A percentile compares a stretch with the other conserved stretches of the same genome.
These are phyloP conservation scores for Reticulitermes lucifugus DNA, from an alignment of 2,888 invertebrate species.

Conservation along the genomic window DNA sequence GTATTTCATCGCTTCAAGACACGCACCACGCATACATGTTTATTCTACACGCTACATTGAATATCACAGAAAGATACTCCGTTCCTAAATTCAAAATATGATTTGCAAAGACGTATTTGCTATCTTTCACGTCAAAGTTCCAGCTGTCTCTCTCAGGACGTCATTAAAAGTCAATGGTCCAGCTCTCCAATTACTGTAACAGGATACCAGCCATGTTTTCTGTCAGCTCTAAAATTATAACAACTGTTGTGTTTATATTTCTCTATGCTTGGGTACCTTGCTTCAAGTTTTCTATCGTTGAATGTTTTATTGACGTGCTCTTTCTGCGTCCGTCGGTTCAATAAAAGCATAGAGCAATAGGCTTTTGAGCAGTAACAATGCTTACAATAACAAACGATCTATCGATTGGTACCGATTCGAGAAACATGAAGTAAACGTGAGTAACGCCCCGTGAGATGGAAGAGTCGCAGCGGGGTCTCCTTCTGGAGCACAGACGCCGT, in stretches of 20 bases:
- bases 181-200: slow-evolving; percentile 16
- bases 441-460: slow-evolving; percentile 36
- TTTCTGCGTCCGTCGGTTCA: not conserved
- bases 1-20: too few relatives aligned
- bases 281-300: not conserved
- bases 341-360: not conserved
- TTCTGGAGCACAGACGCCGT: not conserved
- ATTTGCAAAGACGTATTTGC: not conserved
- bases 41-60: too few relatives aligned
- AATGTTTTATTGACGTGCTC: slow-evolving; percentile 31
- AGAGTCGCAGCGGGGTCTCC: slow-evolving; percentile 4
- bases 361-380: slow-evolving; percentile 14
- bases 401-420: slow-evolving; percentile 33
- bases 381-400: slow-evolving; percentile 25
- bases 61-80: not conserved
- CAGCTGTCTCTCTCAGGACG: not conserved
- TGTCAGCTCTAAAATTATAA: slow-evolving; percentile 5
- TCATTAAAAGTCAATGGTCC: slow-evolving; percentile 5
- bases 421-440: slow-evolving; percentile 31
- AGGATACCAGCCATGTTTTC: not conserved
- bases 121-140: not conserved
- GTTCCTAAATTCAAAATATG: not conserved
- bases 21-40: too few relatives aligned
- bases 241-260: slow-evolving; percentile 20
- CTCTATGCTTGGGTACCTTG: not conserved